These are phyloP conservation scores for Chaetogeoica ovagalla DNA, from an alignment of 2,888 invertebrate genomes.

Conservation along the genomic window DNA sequence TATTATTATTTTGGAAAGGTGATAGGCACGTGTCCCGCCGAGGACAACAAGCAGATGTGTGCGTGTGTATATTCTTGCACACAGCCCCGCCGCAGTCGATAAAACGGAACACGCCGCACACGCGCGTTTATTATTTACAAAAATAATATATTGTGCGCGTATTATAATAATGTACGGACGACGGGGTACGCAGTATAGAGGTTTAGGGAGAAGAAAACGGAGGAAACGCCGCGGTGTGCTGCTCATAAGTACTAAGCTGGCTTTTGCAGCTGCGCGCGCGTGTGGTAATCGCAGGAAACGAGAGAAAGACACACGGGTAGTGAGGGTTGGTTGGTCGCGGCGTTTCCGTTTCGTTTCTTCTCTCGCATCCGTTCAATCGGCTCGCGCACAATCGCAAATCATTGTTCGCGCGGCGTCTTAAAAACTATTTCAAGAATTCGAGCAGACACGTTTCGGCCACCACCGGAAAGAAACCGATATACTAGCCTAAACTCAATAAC, in stretches of 20 bases:
- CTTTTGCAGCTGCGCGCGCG: conserved; percentile 38
- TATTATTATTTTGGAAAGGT: conserved; percentile 37
- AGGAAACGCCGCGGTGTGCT: background rate
- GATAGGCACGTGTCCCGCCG: conserved; percentile 41
- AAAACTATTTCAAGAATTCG: too few relatives aligned
- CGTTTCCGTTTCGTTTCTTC: too few relatives aligned
- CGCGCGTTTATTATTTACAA: background rate
- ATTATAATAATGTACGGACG: background rate
- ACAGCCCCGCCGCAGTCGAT: conserved; percentile 16
- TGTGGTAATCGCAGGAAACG: background rate
- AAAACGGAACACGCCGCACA: conserved; percentile 25
- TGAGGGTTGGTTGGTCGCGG: too few relatives aligned
- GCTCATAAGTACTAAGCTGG: background rate
- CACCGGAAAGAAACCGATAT: too few relatives aligned
- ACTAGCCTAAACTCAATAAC: too few relatives aligned
- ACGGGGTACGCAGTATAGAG: background rate
- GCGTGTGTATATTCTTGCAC: background rate
- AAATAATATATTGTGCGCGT: background rate
- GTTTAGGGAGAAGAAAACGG: conserved; percentile 7
- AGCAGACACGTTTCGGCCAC: too few relatives aligned
- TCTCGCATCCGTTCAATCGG: too few relatives aligned
- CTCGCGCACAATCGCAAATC: too few relatives aligned
- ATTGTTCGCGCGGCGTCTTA: too few relatives aligned
- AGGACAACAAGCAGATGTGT: conserved; percentile 16
- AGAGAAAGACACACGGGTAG: too few relatives aligned